A percentile compares a stretch with the other conserved stretches of the same genome.
Evolutionary conservation across 2,888 invertebrate genomes (phyloP).

Genomic region (Acanthosepion lycidas): DNA sequence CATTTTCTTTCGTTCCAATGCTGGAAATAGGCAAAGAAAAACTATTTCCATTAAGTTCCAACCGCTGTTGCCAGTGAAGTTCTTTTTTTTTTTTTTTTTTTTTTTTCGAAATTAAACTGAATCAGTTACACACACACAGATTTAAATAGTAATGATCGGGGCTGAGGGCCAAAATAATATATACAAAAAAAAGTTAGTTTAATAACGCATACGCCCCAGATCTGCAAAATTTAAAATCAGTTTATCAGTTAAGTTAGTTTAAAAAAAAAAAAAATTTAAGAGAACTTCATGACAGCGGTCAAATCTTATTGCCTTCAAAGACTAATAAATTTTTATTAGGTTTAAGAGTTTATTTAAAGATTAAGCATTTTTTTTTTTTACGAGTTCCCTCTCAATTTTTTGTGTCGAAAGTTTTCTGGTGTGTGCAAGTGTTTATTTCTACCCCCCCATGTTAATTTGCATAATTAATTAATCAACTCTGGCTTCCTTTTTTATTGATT

Average conservation of each 20-base stretch:
- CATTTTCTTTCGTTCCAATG: not conserved
- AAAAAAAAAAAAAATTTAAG: not conserved
- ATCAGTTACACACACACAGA: not conserved
- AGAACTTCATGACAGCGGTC: slow-evolving; percentile 7
- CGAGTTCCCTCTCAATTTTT: not conserved
- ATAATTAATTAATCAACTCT: not conserved
- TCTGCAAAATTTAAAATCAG: not conserved
- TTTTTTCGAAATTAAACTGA: not conserved
- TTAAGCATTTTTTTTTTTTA: too few species aligned
- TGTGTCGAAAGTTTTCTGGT: not conserved
- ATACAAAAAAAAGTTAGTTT: not conserved
- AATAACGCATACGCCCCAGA: not conserved
- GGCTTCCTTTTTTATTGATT: not conserved
- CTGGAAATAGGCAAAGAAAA: not conserved
- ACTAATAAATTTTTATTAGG: too few species aligned
- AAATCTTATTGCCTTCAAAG: not conserved
- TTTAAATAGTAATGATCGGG: not conserved
- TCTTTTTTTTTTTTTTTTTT: not conserved
- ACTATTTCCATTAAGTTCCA: not conserved
- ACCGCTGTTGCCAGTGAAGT: not conserved
- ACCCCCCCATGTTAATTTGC: not conserved
- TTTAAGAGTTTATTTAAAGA: too few species aligned
- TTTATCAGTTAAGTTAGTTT: not conserved
- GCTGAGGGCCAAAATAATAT: not conserved
- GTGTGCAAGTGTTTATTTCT: not conserved